Conservation (phyloP, 2,797 vertebrate species). For the Fundulus diaphanus region DNA sequence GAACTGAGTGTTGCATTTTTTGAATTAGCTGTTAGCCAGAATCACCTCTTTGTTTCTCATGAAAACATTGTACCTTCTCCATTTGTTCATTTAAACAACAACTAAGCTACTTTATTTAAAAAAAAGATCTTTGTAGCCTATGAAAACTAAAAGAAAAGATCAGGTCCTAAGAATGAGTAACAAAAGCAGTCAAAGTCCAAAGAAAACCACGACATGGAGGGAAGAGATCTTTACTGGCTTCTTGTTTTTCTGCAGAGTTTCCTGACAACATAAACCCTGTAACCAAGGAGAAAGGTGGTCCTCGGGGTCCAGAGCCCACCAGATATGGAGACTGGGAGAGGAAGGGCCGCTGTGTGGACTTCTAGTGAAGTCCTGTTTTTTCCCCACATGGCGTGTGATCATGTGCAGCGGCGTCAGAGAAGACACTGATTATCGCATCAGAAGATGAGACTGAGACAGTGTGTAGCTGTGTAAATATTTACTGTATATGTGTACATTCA, state of each 20-base stretch:
- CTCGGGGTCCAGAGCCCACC: conserved; percentile 95
- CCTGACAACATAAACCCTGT: conserved; percentile 91
- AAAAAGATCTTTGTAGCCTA: not conserved
- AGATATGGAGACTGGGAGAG: conserved; percentile 98
- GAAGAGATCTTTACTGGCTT: not conserved
- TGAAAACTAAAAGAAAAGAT: not conserved
- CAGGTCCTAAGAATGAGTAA: not conserved
- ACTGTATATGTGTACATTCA: not conserved
- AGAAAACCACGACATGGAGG: not conserved
- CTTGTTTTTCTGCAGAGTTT: conserved; percentile 79
- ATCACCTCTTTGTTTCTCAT: too few species aligned
- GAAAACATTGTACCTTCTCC: not conserved
- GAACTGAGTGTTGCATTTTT: not conserved
- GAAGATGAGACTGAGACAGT: not conserved
- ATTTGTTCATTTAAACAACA: not conserved
- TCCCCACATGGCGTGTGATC: not conserved
- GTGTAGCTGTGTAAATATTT: not conserved
- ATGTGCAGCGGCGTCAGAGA: too few species aligned
- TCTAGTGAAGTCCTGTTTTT: conserved; percentile 73
- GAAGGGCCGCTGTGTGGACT: conserved; percentile 97
- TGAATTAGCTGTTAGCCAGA: not conserved
- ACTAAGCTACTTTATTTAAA: not conserved
- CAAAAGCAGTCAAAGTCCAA: not conserved
- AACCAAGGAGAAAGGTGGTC: conserved; percentile 94
- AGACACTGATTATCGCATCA: not conserved